Conservation (phyloP, 2,888 invertebrate genomes). For the Erebia aethiops region DNA sequence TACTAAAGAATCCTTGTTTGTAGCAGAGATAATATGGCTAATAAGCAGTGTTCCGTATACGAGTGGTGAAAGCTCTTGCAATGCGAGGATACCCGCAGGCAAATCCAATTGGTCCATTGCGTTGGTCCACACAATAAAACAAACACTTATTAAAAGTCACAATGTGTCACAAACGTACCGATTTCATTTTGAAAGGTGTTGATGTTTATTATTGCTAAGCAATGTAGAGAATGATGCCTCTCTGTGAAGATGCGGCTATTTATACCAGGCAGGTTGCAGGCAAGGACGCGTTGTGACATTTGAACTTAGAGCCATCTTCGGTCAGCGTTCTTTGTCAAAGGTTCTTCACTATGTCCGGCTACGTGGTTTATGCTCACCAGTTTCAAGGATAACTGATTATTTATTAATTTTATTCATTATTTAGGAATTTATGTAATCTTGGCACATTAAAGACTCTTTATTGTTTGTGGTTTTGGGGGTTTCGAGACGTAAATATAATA, state of each 20-base stretch:
- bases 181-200: slow-evolving; percentile 72
- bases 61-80: not conserved
- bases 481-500: not conserved
- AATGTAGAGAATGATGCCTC: slow-evolving; percentile 70
- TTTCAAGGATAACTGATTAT: slow-evolving; percentile 34
- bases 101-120: not conserved
- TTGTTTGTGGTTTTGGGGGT: not conserved
- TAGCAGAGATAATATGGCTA: not conserved
- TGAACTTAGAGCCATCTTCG: slow-evolving; percentile 72
- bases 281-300: slow-evolving; percentile 78
- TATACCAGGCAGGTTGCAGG: slow-evolving; percentile 59
- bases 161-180: slow-evolving; percentile 61
- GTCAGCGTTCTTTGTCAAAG: slow-evolving; percentile 52
- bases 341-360: slow-evolving; percentile 63
- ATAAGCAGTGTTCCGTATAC: not conserved
- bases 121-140: not conserved
- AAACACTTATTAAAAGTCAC: slow-evolving; percentile 10
- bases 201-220: slow-evolving; percentile 56
- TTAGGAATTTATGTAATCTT: slow-evolving; percentile 17
- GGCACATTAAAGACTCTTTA: slow-evolving; percentile 3
- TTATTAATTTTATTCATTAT: slow-evolving; percentile 26
- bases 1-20: not conserved
- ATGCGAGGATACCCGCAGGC: not conserved
- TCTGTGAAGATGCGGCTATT: slow-evolving; percentile 54
- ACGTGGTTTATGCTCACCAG: slow-evolving; percentile 35